Conservation (phyloP, 2,113 vertebrate genomes). For the Coreoperca whiteheadi region DNA sequence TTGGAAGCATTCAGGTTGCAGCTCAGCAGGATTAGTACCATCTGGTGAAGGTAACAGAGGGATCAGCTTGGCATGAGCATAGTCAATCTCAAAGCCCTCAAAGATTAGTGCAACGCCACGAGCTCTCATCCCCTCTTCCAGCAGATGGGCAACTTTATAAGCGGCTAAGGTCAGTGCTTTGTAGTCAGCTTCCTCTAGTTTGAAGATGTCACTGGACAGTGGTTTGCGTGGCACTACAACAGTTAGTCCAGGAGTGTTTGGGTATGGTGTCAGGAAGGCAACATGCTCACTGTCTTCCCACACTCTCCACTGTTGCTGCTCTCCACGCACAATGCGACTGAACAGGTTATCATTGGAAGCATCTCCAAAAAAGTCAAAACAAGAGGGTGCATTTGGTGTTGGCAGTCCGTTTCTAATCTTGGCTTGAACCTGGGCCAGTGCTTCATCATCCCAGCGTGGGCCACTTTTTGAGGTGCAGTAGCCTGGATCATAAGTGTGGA, state of each 20-base stretch:
- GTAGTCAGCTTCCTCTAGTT: slow-evolving; percentile 76
- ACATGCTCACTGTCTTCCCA: slow-evolving; percentile 85
- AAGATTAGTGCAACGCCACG: slow-evolving; percentile 82
- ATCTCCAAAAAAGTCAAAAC: slow-evolving; percentile 80
- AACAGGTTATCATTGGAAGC: slow-evolving; percentile 73
- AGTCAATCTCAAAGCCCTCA: slow-evolving; percentile 85
- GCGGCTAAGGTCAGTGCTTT: slow-evolving; percentile 76
- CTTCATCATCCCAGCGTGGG: slow-evolving; percentile 74
- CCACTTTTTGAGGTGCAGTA: slow-evolving; percentile 84
- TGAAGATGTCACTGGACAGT: slow-evolving; percentile 82
- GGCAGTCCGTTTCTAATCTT: slow-evolving; percentile 78
- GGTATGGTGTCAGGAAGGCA: slow-evolving; percentile 85
- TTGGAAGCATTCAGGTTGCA: slow-evolving; percentile 67
- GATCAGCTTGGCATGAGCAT: slow-evolving; percentile 84
- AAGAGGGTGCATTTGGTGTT: slow-evolving; percentile 77
- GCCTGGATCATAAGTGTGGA: slow-evolving; percentile 76
- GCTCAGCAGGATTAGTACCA: slow-evolving; percentile 33
- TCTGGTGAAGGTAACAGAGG: slow-evolving; percentile 74
- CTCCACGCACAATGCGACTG: slow-evolving; percentile 81
- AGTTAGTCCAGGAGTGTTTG: slow-evolving; percentile 83
- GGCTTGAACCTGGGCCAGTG: slow-evolving; percentile 73
- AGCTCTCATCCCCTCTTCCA: slow-evolving; percentile 78
- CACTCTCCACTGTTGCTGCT: slow-evolving; percentile 85
- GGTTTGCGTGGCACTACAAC: slow-evolving; percentile 84
- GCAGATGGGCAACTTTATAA: slow-evolving; percentile 75